Conservation (phyloP, 2,113 vertebrate genomes). For the Crotalus tigris region DNA sequence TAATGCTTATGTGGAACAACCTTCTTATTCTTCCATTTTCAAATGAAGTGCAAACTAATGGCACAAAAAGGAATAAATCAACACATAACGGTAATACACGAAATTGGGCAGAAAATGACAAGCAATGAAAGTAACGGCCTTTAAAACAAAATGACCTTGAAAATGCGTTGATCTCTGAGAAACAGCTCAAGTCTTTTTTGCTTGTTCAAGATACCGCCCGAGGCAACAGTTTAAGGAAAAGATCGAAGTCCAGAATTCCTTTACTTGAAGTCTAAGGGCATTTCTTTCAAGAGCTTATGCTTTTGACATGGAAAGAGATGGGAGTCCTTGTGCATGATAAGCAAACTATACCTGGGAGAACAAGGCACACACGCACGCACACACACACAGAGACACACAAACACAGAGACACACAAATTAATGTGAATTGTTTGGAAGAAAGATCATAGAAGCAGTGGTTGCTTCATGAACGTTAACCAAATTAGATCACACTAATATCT, state of each 20-base stretch:
- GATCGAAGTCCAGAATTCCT: slow-evolving; percentile 35
- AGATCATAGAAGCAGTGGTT: neutral
- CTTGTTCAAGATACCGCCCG: neutral
- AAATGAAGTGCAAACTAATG: slow-evolving; percentile 64
- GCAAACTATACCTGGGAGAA: neutral
- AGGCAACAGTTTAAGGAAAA: neutral
- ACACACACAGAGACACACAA: neutral
- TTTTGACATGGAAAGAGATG: neutral
- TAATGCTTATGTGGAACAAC: neutral
- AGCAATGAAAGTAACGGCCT: slow-evolving; percentile 62
- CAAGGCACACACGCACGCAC: neutral
- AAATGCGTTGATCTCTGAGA: slow-evolving; percentile 58
- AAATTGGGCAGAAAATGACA: slow-evolving; percentile 66
- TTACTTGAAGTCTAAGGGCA: slow-evolving; percentile 30
- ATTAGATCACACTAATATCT: neutral
- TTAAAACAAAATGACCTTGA: slow-evolving; percentile 69
- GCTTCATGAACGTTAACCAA: neutral
- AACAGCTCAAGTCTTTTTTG: slow-evolving; percentile 5
- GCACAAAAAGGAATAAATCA: slow-evolving; percentile 62
- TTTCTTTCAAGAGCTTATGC: slow-evolving; percentile 15
- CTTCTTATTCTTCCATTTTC: neutral
- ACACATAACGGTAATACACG: slow-evolving; percentile 68
- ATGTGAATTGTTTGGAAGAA: neutral
- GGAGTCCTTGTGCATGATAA: slow-evolving; percentile 22
- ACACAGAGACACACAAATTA: neutral